Evolutionary conservation across 2,113 vertebrate genomes (phyloP), one percentile per base, ranked within the genome.

Genomic region (Ramphastos sulfuratus): DNA sequence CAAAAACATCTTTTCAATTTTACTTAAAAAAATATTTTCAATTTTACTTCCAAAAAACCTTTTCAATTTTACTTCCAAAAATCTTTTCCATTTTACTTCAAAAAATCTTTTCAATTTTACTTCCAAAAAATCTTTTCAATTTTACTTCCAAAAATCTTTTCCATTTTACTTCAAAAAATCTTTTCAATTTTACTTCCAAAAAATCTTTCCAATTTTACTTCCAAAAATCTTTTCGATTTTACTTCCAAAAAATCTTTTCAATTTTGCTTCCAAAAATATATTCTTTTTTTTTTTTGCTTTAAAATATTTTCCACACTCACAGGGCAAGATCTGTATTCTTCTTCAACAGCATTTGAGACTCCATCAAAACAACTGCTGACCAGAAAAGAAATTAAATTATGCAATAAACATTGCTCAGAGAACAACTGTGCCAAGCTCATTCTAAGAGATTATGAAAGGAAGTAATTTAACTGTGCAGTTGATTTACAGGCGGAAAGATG

Each of bases 401-500:
- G 50, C 77, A 95, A 88, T 91, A 89, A 92, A 81, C 90, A 87
- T 87, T 89, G 37, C 94, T 82, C 56, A 93, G 93, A 95, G 92
- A 33, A 64, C 33, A 92, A 81, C 93, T 88, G 73, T 74, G 85
- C 65, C 88, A 82, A 96, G 92, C 50, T 23, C 9, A 77, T 92
- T 89, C 75, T 93, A 95, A 95, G 75, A 59, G 64, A 93, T 96
- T 93, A 82, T 54, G 69, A 96, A 94, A 90, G 96, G 75, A 96
- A 94, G 92, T 35, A 95, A 96, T 92, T 95, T 87, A 91, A 95
- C 94, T 73, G 74, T 79, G 91, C 35, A 80, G 82, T 69, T 96
- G 95, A 96, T 95, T 97, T 96, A 94, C 70, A 92, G 56, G 71
- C 59, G 5, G 94, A 92, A 94, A 95, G 90, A 94, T 95, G 90